A percentile compares a stretch with the other conserved stretches of the same genome.
These are phyloP conservation scores for Lagopus leucura DNA, from an alignment of 2,113 vertebrate genomes.

Conservation along the genomic window DNA sequence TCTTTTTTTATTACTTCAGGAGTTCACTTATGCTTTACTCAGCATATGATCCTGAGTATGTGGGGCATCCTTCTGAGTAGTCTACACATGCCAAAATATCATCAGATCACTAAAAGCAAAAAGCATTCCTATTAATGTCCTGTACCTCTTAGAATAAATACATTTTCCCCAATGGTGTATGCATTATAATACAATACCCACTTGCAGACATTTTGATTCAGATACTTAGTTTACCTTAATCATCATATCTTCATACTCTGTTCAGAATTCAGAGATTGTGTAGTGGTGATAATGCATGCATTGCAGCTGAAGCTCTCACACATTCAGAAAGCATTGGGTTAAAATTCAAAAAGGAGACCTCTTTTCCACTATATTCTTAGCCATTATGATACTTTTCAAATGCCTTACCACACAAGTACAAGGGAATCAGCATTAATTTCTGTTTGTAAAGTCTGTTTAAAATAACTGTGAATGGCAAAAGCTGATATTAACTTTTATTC, in stretches of 20 bases:
- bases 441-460: not conserved
- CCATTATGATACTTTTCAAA: not conserved
- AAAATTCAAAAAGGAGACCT: not conserved
- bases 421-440: not conserved
- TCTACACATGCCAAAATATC: not conserved
- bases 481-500: not conserved
- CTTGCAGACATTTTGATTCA: not conserved
- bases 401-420: not conserved
- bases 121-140: not conserved
- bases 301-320: not conserved
- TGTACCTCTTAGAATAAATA: not conserved
- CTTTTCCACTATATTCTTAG: not conserved
- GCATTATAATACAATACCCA: not conserved
- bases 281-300: not conserved
- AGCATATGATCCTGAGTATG: fast-evolving
- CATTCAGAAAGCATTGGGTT: not conserved
- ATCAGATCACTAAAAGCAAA: not conserved
- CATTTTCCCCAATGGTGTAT: not conserved
- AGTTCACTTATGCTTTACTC: not conserved
- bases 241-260: not conserved
- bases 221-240: not conserved
- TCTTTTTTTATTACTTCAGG: not conserved
- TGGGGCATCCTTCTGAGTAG: not conserved
- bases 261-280: not conserved
- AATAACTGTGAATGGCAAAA: not conserved